phyloP scores from a whole-genome alignment of 1,140 invertebrate genomes.

The Ooceraea biroi region DNA sequence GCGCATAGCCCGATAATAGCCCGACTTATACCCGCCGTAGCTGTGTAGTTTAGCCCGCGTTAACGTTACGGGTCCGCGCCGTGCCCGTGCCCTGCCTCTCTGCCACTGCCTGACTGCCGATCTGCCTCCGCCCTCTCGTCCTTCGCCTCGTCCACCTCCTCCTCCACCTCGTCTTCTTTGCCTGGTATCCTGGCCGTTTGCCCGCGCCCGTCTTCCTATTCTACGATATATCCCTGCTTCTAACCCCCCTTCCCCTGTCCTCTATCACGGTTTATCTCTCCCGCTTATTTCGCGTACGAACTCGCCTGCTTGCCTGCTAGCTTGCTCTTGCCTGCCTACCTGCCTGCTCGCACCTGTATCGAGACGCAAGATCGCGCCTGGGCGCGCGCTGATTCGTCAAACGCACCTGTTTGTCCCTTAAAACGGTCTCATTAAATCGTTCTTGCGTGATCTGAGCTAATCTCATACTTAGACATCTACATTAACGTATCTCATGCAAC shows the following conservation, averaged over 20 bases:
- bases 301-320: not conserved
- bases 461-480: too few relatives aligned
- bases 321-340: too few relatives aligned
- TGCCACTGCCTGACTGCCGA: constrained; percentile 59
- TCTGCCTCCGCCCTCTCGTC: constrained; percentile 59
- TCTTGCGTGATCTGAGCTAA: too few relatives aligned
- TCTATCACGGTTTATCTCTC: constrained; percentile 30
- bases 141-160: constrained; percentile 52
- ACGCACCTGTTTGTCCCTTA: not conserved
- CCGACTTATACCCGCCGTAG: constrained; percentile 84
- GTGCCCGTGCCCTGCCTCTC: constrained; percentile 71
- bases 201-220: constrained; percentile 69
- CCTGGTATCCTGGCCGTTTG: constrained; percentile 77
- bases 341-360: not conserved
- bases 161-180: not conserved
- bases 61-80: constrained; percentile 80
- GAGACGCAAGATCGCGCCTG: not conserved
- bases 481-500: too few relatives aligned
- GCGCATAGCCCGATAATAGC: constrained; percentile 85
- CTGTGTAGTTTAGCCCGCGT: constrained; percentile 84
- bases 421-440: too few relatives aligned
- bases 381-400: not conserved
- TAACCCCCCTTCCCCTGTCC: constrained; percentile 25
- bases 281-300: constrained; percentile 5
- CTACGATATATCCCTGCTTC: constrained; percentile 42